Evolutionary conservation across 1,140 invertebrate species (phyloP).

Genomic region (Drosophila kurseongensis): DNA sequence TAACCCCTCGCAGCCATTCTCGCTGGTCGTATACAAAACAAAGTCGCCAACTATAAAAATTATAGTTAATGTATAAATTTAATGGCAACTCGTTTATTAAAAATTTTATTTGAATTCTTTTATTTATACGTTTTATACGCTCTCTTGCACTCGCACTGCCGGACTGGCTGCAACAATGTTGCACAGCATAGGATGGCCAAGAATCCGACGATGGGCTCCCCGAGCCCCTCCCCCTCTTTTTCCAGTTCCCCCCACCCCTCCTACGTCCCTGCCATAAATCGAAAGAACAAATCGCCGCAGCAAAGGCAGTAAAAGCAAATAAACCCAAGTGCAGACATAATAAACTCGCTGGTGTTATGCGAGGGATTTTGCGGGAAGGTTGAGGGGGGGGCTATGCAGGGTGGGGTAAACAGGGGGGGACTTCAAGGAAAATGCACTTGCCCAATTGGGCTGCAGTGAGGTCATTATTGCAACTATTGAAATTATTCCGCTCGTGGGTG

Average conservation of each 20-base stretch:
- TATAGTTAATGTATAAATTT: conserved; percentile 85
- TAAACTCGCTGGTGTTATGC: conserved; percentile 80
- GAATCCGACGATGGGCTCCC: conserved; percentile 39
- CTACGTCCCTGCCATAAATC: conserved; percentile 65
- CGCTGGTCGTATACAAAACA: conserved; percentile 74
- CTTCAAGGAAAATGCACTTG: conserved; percentile 49
- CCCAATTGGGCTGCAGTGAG: conserved; percentile 63
- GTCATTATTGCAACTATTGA: conserved; percentile 81
- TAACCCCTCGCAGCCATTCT: conserved; percentile 7
- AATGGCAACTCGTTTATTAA: conserved; percentile 84
- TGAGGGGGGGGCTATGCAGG: neutral
- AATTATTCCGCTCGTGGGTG: conserved; percentile 72
- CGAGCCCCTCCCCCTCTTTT: neutral
- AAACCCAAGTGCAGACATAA: conserved; percentile 83
- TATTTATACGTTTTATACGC: conserved; percentile 83
- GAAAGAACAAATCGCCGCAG: conserved; percentile 82
- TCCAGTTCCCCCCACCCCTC: conserved; percentile 14
- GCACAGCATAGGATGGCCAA: conserved; percentile 57
- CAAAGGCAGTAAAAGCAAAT: conserved; percentile 82
- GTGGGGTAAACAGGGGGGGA: neutral
- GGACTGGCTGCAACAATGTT: conserved; percentile 70
- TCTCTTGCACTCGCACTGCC: conserved; percentile 69
- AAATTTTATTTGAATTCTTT: conserved; percentile 84
- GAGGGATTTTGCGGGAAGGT: conserved; percentile 30
- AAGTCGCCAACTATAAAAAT: conserved; percentile 84